These are phyloP conservation scores for Cryptops parisi DNA, from an alignment of 2,888 invertebrate species.

Conservation along the genomic window DNA sequence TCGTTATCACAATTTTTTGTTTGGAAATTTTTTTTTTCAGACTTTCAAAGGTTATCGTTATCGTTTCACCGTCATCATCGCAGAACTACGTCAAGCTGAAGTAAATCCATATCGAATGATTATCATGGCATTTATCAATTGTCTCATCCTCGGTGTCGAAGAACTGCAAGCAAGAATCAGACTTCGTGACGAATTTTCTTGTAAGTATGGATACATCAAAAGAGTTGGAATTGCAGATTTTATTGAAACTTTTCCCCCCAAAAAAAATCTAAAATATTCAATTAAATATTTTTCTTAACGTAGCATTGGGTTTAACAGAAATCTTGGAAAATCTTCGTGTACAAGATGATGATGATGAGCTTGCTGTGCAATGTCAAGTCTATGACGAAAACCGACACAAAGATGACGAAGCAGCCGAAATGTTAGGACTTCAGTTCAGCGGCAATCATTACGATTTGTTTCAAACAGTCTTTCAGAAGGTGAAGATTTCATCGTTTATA, in stretches of 20 bases:
- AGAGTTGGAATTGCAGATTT: too few species aligned
- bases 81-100: slow-evolving; percentile 31
- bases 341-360: slow-evolving; percentile 23
- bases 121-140: slow-evolving; percentile 34
- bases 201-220: too few species aligned
- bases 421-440: slow-evolving; percentile 20
- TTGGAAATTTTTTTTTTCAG: slow-evolving; percentile 21
- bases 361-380: slow-evolving; percentile 26
- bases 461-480: slow-evolving; percentile 22
- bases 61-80: slow-evolving; percentile 31
- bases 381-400: slow-evolving; percentile 25
- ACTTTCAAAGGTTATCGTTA: slow-evolving; percentile 29
- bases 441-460: slow-evolving; percentile 25
- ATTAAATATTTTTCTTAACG: slow-evolving; percentile 1
- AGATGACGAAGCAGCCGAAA: slow-evolving; percentile 24
- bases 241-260: too few species aligned
- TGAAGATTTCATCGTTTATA: not conserved
- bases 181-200: slow-evolving; percentile 32
- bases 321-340: slow-evolving; percentile 21
- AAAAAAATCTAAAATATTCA: too few species aligned
- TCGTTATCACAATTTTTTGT: too few species aligned
- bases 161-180: slow-evolving; percentile 27
- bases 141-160: slow-evolving; percentile 30
- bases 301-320: slow-evolving; percentile 22
- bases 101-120: slow-evolving; percentile 31